Evolutionary conservation across 2,113 vertebrate genomes (phyloP).

Genomic region (Callopanchax toddi): DNA sequence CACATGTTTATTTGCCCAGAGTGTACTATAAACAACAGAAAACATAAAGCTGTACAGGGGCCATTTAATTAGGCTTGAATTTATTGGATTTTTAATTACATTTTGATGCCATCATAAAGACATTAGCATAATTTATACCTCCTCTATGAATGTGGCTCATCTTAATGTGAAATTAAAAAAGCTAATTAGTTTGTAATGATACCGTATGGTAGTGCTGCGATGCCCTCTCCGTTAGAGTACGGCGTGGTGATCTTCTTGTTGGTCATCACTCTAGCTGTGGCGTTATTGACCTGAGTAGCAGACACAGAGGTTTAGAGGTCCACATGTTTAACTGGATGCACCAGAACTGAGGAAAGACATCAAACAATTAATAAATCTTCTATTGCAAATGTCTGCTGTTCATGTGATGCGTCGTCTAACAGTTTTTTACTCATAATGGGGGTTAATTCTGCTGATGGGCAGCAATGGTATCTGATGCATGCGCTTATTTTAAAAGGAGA

Average conservation of each 20-base stretch:
- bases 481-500: slow-evolving; percentile 70
- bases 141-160: not conserved
- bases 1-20: no score
- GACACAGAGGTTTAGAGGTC: slow-evolving; percentile 45
- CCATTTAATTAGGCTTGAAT: no score
- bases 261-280: slow-evolving; percentile 98
- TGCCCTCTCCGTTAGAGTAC: slow-evolving; percentile 86
- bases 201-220: slow-evolving; percentile 81
- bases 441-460: slow-evolving; percentile 73
- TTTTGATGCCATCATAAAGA: no score
- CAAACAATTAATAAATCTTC: not conserved
- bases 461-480: slow-evolving; percentile 70
- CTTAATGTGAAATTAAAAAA: not conserved
- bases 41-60: no score
- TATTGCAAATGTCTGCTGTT: slow-evolving; percentile 5
- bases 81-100: no score
- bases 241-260: slow-evolving; percentile 99
- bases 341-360: slow-evolving; percentile 1
- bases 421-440: slow-evolving; percentile 40
- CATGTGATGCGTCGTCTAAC: slow-evolving; percentile 25
- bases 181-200: slow-evolving; percentile 7
- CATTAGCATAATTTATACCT: no score
- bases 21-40: no score
- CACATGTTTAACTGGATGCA: not conserved
- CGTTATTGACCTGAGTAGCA: slow-evolving; percentile 93